Base-by-base conservation (phyloP, 2,113 vertebrate genomes). In the Notechis scutatus region DNA sequence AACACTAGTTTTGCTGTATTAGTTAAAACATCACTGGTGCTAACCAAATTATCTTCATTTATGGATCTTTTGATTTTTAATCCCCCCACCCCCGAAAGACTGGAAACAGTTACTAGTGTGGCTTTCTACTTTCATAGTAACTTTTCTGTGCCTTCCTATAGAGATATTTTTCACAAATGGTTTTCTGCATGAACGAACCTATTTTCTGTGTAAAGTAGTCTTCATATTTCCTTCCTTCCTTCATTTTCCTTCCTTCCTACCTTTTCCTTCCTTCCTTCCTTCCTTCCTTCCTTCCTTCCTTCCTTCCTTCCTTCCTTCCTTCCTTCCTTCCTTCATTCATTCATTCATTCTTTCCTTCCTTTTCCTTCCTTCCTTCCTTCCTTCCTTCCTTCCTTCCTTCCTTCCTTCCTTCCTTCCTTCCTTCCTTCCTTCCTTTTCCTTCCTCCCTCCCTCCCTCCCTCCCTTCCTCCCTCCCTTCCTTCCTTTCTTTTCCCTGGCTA, bases 61-160 rank as follows among this genome's bases (percentile, higher is more conserved):
- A 55, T 29, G 39, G 64, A 85, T 69, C 18, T 54, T 92, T 92
- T 92, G 21, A 29, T 81, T 92, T 74, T 92, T 85, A 47, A 57
- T 29, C 64, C 39, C 64, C 8, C 47, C 47, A 50, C 3, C 8
- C 5, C 2, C n/a, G 24, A 20, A 91, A 86, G 85, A 86, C 4
- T 7, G 4, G 23, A 45, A 15, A 74, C 50, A 42, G 14, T 85
- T 57, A 45, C 24, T 11, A 47, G 23, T 34, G 20, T 5, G 55
- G 47, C 47, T 9, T 85, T n/a, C 64, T 59, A 47, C 5, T 89
- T 57, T 74, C 47, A 39, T 26, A 55, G 34, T 57, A 15, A 57
- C 24, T 92, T 81, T 85, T 56, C 42, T 26, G 39, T 89, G n/a
- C 50, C 56, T 92, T 3, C 24, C 26, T 85, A 81, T 47, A 29